A percentile compares a stretch with the other conserved stretches of the same genome.
Evolutionary conservation across 2,113 vertebrate genomes (phyloP).

Genomic region (Mirza zaza): DNA sequence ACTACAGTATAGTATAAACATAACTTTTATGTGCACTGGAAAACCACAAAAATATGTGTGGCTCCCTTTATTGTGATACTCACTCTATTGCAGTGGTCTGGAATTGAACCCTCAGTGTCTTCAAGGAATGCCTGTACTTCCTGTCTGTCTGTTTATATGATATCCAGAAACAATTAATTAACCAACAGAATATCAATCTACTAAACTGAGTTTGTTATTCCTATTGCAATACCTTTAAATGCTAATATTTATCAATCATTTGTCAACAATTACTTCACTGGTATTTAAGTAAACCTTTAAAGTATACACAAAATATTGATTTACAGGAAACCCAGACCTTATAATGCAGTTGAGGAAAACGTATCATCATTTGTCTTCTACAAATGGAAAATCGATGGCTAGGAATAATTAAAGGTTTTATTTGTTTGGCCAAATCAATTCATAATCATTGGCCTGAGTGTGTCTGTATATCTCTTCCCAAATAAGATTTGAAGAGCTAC

Average conservation of each 20-base stretch:
- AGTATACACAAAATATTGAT: not conserved
- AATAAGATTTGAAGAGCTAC: not conserved
- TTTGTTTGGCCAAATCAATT: conserved; percentile 33
- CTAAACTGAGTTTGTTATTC: not conserved
- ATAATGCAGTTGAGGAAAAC: not conserved
- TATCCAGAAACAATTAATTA: conserved; percentile 23
- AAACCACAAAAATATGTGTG: not conserved
- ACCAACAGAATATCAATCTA: not conserved
- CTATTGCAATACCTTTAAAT: not conserved
- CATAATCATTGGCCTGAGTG: not conserved
- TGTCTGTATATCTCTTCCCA: not conserved
- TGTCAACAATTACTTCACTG: not conserved
- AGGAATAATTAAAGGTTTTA: not conserved
- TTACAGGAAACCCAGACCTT: not conserved
- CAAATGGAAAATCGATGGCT: not conserved
- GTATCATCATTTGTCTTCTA: conserved; percentile 27
- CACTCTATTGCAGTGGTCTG: not conserved
- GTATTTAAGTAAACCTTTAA: not conserved
- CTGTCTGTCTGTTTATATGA: not conserved
- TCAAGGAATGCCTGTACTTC: not conserved
- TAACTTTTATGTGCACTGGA: not conserved
- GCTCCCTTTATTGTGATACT: not conserved
- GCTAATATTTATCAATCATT: not conserved
- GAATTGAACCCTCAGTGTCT: not conserved
- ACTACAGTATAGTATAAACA: not conserved